These are phyloP conservation scores for Geococcyx californianus DNA, from an alignment of 2,113 vertebrate species.

Conservation along the genomic window DNA sequence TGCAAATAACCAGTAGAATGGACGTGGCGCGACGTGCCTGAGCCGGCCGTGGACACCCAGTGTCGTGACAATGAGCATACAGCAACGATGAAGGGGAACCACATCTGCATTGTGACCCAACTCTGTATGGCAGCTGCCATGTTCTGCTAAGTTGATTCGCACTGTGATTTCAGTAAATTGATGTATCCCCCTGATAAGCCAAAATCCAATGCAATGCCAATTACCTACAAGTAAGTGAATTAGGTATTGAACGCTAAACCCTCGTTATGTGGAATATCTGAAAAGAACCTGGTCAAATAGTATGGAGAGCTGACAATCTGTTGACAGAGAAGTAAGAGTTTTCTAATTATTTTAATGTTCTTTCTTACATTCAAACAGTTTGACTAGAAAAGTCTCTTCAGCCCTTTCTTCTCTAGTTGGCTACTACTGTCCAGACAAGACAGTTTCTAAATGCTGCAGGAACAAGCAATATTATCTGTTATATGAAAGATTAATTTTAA, in stretches of 20 bases:
- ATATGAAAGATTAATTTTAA: background rate
- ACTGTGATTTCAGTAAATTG: background rate
- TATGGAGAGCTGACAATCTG: background rate
- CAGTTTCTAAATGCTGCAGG: background rate
- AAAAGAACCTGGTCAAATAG: background rate
- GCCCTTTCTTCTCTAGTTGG: background rate
- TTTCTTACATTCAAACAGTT: background rate
- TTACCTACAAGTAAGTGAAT: background rate
- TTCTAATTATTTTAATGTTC: background rate
- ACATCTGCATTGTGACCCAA: background rate
- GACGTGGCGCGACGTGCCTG: background rate
- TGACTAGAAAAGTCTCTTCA: background rate
- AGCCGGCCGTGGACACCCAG: background rate
- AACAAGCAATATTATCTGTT: background rate
- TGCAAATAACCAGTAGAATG: rapidly evolving
- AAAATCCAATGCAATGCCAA: background rate
- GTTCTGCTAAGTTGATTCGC: background rate
- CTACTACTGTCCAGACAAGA: background rate
- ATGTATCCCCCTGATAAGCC: background rate
- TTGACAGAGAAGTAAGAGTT: background rate
- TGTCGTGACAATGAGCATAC: background rate
- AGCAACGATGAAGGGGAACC: background rate
- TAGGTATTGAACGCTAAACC: background rate
- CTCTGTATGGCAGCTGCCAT: background rate
- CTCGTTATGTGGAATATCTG: background rate